Conservation (phyloP, 2,113 vertebrate genomes). For the Osmerus mordax region DNA sequence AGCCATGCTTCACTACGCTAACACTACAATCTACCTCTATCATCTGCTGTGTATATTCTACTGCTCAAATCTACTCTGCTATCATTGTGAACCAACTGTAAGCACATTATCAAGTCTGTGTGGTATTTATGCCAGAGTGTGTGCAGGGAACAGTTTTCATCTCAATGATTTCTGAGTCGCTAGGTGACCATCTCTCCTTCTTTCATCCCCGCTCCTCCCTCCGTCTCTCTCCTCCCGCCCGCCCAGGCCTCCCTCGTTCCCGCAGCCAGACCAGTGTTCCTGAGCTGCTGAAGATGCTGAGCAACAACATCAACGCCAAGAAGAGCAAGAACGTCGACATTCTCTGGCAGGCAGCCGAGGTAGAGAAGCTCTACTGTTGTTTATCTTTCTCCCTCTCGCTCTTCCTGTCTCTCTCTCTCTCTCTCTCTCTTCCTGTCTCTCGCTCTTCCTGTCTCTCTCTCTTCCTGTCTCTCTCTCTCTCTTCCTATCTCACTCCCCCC, state of each 20-base stretch:
- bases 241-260: constrained; percentile 88
- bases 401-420: neutral
- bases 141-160: no score
- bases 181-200: neutral
- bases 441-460: neutral
- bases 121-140: no score
- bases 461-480: neutral
- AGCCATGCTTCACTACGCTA: neutral
- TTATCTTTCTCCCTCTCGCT: neutral
- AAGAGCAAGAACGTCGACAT: constrained; percentile 99
- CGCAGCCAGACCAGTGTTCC: constrained; percentile 89
- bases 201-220: neutral
- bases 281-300: constrained; percentile 88
- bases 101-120: no score
- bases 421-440: neutral
- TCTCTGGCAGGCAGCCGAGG: constrained; percentile 98
- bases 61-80: no score
- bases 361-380: constrained; percentile 45
- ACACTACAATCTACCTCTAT: neutral
- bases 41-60: neutral
- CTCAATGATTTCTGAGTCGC: neutral
- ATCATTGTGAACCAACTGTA: no score
- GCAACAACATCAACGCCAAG: constrained; percentile 88
- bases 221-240: neutral
- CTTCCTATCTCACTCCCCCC: no score